Percentiles rank a stretch among this genome's conserved stretches.
phyloP scores from a whole-genome alignment of 2,113 vertebrate genomes.

The Zapornia atra region DNA sequence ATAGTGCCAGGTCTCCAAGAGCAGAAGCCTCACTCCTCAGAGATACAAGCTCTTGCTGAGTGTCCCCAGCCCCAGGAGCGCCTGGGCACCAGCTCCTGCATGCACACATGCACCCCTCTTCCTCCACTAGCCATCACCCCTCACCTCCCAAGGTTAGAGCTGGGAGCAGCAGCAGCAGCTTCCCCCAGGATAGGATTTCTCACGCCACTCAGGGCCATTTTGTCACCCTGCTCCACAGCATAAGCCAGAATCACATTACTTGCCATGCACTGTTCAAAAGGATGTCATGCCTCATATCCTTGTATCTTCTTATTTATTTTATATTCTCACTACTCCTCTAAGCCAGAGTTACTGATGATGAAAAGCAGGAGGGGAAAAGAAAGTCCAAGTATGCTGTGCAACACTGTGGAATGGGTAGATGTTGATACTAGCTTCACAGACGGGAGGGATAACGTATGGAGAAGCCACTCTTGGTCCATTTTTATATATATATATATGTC shows the following conservation, averaged over 20 bases:
- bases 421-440: background rate
- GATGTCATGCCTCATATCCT: background rate
- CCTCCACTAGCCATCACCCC: fast-evolving
- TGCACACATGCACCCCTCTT: fast-evolving
- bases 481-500: background rate
- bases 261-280: background rate
- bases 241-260: background rate
- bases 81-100: background rate
- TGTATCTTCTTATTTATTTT: background rate
- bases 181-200: background rate
- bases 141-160: background rate
- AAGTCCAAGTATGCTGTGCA: fast-evolving
- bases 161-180: background rate
- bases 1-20: background rate
- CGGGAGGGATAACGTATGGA: background rate
- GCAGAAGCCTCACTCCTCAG: background rate
- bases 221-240: background rate
- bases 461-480: background rate
- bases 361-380: background rate
- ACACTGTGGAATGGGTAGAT: background rate
- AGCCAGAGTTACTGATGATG: background rate
- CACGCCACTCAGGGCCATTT: background rate
- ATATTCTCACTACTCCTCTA: background rate
- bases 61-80: background rate
- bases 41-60: background rate